These are phyloP conservation scores for Oenanthe oenanthe DNA, from an alignment of 2,113 vertebrate genomes.

Conservation along the genomic window DNA sequence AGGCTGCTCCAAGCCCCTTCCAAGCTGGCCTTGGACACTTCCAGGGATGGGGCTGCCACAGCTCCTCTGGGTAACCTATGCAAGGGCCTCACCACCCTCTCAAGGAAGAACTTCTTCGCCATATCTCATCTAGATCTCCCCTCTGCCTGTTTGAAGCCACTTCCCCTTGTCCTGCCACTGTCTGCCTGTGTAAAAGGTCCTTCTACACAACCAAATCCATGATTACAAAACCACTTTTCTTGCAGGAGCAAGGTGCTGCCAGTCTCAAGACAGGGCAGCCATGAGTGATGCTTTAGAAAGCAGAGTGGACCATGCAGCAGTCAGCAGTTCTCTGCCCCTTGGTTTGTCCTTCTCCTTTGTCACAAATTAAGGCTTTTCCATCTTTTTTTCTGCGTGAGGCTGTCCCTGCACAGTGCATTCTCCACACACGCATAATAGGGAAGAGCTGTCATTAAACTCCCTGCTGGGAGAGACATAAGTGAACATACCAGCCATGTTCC, in stretches of 20 bases:
- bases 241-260: accelerated
- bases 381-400: not conserved
- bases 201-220: not conserved
- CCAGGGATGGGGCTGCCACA: not conserved
- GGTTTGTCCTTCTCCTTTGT: not conserved
- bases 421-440: not conserved
- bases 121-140: not conserved
- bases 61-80: not conserved
- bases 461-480: not conserved
- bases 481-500: not conserved
- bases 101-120: accelerated
- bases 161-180: not conserved
- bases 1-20: not conserved
- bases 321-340: not conserved
- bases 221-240: not conserved
- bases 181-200: not conserved
- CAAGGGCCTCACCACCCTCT: not conserved
- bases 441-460: not conserved
- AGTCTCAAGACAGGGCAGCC: not conserved
- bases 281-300: not conserved
- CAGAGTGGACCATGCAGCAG: not conserved
- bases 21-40: not conserved
- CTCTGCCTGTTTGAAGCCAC: not conserved
- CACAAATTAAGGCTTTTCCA: not conserved
- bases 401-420: not conserved